Percentiles rank a stretch among this genome's conserved stretches.
phyloP scores from a whole-genome alignment of 2,113 vertebrate species.

The Sinocyclocheilus grahami region DNA sequence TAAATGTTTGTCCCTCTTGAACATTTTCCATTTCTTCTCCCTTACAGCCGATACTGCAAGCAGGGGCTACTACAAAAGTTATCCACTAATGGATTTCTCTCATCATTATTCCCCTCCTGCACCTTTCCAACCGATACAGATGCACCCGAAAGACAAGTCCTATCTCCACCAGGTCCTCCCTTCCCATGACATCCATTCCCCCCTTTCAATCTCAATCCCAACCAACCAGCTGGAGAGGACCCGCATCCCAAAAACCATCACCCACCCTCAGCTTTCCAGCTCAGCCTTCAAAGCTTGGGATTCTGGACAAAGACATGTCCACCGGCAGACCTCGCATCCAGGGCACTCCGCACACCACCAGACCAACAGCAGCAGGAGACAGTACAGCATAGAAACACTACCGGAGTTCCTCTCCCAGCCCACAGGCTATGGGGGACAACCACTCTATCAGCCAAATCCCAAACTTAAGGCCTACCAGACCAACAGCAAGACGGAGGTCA shows the following conservation, averaged over 20 bases:
- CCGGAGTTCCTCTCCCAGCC: slow-evolving; percentile 76
- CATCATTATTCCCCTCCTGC: slow-evolving; percentile 67
- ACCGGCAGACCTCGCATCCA: slow-evolving; percentile 73
- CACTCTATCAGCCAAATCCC: slow-evolving; percentile 64
- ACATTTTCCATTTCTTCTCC: not conserved
- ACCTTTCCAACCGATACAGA: slow-evolving; percentile 70
- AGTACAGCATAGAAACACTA: slow-evolving; percentile 83
- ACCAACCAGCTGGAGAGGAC: slow-evolving; percentile 73
- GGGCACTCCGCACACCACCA: slow-evolving; percentile 68
- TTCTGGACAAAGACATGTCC: slow-evolving; percentile 64
- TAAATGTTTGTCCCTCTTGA: not conserved
- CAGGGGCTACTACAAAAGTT: slow-evolving; percentile 84
- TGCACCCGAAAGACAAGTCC: slow-evolving; percentile 74
- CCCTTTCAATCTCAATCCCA: slow-evolving; percentile 76
- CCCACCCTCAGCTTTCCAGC: slow-evolving; percentile 70
- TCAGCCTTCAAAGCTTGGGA: slow-evolving; percentile 80
- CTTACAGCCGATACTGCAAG: slow-evolving; percentile 74
- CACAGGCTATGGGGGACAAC: slow-evolving; percentile 64
- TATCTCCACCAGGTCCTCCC: slow-evolving; percentile 71
- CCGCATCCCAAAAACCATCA: slow-evolving; percentile 73
- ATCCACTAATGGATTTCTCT: slow-evolving; percentile 77
- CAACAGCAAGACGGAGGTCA: slow-evolving; percentile 94
- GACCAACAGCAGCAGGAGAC: slow-evolving; percentile 69
- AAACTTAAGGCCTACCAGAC: slow-evolving; percentile 80
- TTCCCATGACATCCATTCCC: slow-evolving; percentile 71